Base-by-base conservation (phyloP, 2,888 invertebrate species). In the Pollenia labialis region DNA sequence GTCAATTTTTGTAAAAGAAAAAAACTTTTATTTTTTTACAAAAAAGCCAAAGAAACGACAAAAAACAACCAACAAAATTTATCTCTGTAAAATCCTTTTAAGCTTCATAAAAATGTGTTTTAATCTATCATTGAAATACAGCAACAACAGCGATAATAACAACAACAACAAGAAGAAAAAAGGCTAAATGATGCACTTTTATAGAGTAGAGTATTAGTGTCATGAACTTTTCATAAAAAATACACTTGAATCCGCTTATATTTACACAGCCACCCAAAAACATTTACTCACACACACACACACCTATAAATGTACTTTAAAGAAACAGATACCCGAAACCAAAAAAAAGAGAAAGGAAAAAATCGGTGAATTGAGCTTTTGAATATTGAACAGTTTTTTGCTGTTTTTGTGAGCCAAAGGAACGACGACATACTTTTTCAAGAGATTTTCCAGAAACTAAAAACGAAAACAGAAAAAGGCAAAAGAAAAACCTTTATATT, bases 321-420 rank as follows among this genome's bases (percentile, higher is more conserved):
- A 32, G n/a, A 32, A 10, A 81, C 12, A 58, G 48, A 68, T 75
- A 74, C 58, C 6, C 14, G 11, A 14, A 56, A 12, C 40, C n/a
- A 12, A 32, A 48, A 44, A 56, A 42, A 52, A 60, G 54, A 48
- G 23, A 23, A 23, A 23, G 23, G 23, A 23, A 44, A 71, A 14
- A 80, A 80, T 52, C 52, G 75, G 56, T 72, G 83, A 64, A 71
- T 64, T 32, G 40, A 83, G 83, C 71, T 86, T 86, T 86, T 86
- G 86, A 86, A 86, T 86, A 86, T 86, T 86, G 86, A 86, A 80
- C 83, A 86, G 80, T 71, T 83, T 86, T 71, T 52, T 62, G 14
- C 23, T 66, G 50, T 32, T 69, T 80, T 80, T 83, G 71, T 56
- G 46, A 52, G 64, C 69, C 74, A 81, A 82, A 82, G 76, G 46